Base-by-base conservation (phyloP, 2,888 invertebrate genomes). In the Synanthedon formicaeformis region DNA sequence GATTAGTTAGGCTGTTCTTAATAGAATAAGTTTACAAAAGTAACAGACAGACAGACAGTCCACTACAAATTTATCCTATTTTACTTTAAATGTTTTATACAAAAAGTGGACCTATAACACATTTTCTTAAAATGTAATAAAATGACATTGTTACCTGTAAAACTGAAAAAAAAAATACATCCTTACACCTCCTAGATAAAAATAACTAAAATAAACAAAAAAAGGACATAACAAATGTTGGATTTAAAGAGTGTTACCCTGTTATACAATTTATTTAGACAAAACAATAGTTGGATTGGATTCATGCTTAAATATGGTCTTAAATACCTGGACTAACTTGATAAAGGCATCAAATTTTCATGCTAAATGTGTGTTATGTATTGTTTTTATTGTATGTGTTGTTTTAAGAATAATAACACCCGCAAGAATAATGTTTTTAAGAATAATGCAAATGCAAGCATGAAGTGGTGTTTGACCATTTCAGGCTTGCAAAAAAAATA, bases 261-360 rank as follows among this genome's bases (percentile, higher is more conserved):
- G 68, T 72, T 72, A 70, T 57, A 66, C 56, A 68, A 69, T 67
- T 67, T 61, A 34, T 62, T 71, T 70, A 75, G 78, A 79, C 77
- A 71, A 71, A 72, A 81, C 78, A 76, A 62, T 71, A 60, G 65
- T 60, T 67, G 66, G 67, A 14, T 45, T n/a, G n/a, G 45, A 8
- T 45, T n/a, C 45, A 45, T 61, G 49, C 16, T 14, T 2, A 49
- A 45, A 45, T 14, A 45, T 45, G n/a, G 14, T 45, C 45, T 11
- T 1, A 23, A 5, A 23, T 5, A 45, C 45, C 12, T n/a, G 0
- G 6, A 45, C 8, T 45, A 14, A 34, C 10, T 45, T 1, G n/a
- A 14, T 13, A 45, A 45, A 45, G 45, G 45, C 45, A 18, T 49
- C 49, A 49, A 23, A 49, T 49, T 18, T 49, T 18, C 23, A 49